These are phyloP conservation scores for Datnioides undecimradiatus DNA, from an alignment of 2,113 vertebrate genomes.

Conservation along the genomic window DNA sequence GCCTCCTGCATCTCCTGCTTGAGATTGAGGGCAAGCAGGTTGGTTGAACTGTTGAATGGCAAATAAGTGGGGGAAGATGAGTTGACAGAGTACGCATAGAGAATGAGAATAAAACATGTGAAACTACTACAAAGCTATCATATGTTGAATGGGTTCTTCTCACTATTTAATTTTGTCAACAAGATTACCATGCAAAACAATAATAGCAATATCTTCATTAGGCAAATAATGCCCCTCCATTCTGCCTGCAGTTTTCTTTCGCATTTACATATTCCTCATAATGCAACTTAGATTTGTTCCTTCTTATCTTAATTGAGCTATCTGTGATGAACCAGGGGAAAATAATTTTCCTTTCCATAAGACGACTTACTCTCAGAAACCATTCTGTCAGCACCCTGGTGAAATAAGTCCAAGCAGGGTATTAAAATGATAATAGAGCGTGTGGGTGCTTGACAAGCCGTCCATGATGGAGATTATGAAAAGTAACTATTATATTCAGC, in stretches of 20 bases:
- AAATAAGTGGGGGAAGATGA: constrained; percentile 71
- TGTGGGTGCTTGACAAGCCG: constrained; percentile 68
- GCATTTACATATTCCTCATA: constrained; percentile 70
- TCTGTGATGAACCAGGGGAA: constrained; percentile 75
- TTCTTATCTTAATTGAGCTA: constrained; percentile 80
- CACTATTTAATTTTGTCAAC: constrained; percentile 23
- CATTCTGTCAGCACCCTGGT: constrained; percentile 81
- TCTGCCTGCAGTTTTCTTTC: constrained; percentile 50
- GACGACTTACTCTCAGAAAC: constrained; percentile 75
- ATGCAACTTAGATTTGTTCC: constrained; percentile 68
- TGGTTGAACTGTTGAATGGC: constrained; percentile 70
- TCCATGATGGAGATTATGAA: constrained; percentile 74
- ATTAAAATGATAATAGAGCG: constrained; percentile 82
- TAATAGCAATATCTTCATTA: constrained; percentile 52
- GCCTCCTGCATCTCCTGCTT: constrained; percentile 54
- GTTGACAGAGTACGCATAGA: constrained; percentile 49
- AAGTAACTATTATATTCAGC: constrained; percentile 73
- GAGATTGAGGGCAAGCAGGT: constrained; percentile 75
- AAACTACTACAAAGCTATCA: constrained; percentile 22
- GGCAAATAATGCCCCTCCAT: constrained; percentile 62
- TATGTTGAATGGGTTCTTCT: constrained; percentile 28
- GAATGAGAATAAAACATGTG: constrained; percentile 46
- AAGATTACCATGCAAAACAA: constrained; percentile 37
- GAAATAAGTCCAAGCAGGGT: constrained; percentile 71
- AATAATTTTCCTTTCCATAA: constrained; percentile 70